Conservation (phyloP, 2,113 vertebrate genomes). For the Martes martes region DNA sequence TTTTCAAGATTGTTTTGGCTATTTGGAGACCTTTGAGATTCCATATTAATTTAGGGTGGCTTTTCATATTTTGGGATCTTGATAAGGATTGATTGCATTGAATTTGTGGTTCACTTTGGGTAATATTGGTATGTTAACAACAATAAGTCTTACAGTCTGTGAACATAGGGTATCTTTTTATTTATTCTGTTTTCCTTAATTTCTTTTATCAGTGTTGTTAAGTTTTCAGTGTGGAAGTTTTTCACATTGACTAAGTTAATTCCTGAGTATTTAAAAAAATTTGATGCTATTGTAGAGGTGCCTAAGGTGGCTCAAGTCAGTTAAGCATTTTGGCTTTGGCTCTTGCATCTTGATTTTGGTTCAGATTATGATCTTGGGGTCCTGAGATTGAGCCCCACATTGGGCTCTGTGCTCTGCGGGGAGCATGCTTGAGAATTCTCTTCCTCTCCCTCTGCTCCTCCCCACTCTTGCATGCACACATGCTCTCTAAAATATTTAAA, state of each 20-base stretch:
- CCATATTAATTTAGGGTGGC: neutral
- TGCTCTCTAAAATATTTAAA: neutral
- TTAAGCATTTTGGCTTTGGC: neutral
- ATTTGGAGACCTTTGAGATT: neutral
- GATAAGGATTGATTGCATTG: neutral
- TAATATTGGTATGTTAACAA: neutral
- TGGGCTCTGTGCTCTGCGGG: neutral
- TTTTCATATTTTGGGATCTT: neutral
- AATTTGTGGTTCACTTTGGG: neutral
- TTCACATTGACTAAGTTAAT: neutral
- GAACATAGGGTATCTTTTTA: neutral
- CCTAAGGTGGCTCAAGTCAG: neutral
- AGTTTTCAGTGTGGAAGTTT: neutral
- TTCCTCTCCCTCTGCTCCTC: neutral
- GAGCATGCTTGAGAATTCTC: neutral
- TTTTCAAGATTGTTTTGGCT: neutral
- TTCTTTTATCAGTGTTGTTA: neutral
- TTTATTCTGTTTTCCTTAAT: neutral
- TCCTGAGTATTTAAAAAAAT: neutral
- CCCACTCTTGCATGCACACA: neutral
- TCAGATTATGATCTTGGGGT: neutral
- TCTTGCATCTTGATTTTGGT: neutral
- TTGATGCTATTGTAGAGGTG: neutral
- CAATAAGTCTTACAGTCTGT: neutral
- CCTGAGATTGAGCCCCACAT: neutral